Conservation (phyloP, 2,888 invertebrate genomes). For the Dryadula phaetusa region DNA sequence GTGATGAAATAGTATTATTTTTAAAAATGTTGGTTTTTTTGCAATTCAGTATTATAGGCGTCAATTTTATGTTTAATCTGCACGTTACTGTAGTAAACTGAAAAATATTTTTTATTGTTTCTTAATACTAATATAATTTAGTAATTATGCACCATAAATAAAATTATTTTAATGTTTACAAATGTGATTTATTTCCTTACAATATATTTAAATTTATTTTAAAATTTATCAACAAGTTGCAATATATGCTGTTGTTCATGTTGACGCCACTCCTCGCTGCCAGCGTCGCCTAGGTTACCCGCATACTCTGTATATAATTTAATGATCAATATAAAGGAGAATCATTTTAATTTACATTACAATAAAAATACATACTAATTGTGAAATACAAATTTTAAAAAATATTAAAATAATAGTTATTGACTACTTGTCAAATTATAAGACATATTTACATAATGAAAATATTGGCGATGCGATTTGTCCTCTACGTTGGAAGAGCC, state of each 20-base stretch:
- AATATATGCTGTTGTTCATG: constrained; percentile 96
- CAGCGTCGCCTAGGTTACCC: constrained; percentile 96
- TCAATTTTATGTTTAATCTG: constrained; percentile 27
- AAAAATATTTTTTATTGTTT: constrained; percentile 59
- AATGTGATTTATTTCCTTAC: constrained; percentile 32
- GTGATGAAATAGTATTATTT: constrained; percentile 12
- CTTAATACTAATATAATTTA: constrained; percentile 36
- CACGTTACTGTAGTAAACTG: constrained; percentile 28
- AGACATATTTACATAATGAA: too few relatives aligned
- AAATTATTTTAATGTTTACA: constrained; percentile 40
- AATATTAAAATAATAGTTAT: too few relatives aligned
- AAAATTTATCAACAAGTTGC: constrained; percentile 97
- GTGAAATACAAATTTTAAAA: too few relatives aligned
- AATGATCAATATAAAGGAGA: too few relatives aligned
- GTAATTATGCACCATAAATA: constrained; percentile 40
- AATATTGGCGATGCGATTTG: too few relatives aligned
- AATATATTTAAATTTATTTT: constrained; percentile 54
- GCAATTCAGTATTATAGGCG: constrained; percentile 22
- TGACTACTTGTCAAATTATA: too few relatives aligned
- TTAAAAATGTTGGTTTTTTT: background rate
- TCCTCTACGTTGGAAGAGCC: too few relatives aligned
- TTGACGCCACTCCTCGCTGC: constrained; percentile 92
- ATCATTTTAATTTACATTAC: too few relatives aligned
- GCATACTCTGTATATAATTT: constrained; percentile 90
- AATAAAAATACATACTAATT: too few relatives aligned